Evolutionary conservation across 2,797 vertebrate genomes (phyloP).

Genomic region (Siniperca undulata): DNA sequence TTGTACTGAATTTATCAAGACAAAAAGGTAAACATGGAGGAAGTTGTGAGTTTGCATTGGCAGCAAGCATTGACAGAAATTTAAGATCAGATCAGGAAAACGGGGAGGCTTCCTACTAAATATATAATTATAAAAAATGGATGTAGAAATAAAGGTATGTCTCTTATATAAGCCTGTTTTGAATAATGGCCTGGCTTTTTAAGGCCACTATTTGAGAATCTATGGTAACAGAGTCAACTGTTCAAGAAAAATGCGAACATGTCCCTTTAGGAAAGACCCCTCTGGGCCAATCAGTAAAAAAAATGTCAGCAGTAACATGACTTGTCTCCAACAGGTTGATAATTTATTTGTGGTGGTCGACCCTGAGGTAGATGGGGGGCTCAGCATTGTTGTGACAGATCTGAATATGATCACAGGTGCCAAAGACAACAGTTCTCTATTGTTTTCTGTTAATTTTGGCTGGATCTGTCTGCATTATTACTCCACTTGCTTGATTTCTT

Average conservation of each 20-base stretch:
- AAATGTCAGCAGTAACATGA: constrained; percentile 3
- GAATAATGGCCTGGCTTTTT: too few relatives aligned
- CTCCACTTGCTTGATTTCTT: neutral
- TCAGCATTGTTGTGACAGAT: too few relatives aligned
- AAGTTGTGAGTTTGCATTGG: neutral
- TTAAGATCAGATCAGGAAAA: neutral
- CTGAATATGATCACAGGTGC: neutral
- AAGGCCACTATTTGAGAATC: neutral
- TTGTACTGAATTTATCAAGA: too few relatives aligned
- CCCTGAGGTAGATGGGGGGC: too few relatives aligned
- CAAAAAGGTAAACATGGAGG: neutral
- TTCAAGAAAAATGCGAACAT: neutral
- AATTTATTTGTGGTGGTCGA: too few relatives aligned
- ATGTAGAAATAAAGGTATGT: too few relatives aligned
- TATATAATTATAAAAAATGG: too few relatives aligned
- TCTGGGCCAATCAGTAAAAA: neutral
- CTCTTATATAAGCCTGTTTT: too few relatives aligned
- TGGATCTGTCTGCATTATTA: neutral
- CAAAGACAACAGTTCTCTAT: neutral
- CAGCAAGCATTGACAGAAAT: neutral
- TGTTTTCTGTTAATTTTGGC: neutral
- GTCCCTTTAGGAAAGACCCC: neutral
- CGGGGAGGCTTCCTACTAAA: neutral
- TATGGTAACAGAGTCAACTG: neutral
- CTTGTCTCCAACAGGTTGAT: neutral